These are phyloP conservation scores for Hylomyscus alleni DNA, from an alignment of 2,797 vertebrate genomes.

Conservation along the genomic window DNA sequence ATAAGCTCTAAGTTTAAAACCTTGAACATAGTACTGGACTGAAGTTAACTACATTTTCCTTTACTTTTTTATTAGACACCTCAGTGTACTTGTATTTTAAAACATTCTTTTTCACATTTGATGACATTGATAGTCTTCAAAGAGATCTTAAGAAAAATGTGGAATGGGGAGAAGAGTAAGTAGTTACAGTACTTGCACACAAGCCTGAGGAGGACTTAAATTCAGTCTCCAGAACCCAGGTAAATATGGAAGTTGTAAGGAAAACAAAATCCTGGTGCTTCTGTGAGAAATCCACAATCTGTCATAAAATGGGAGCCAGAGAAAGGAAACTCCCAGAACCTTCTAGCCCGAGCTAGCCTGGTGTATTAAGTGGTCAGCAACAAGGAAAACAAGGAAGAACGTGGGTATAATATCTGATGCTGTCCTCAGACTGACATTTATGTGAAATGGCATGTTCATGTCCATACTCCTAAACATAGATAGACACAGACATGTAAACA, in stretches of 20 bases:
- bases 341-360: background rate
- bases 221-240: background rate
- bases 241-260: background rate
- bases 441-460: background rate
- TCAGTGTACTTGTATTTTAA: slow-evolving; percentile 2
- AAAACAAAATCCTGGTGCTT: background rate
- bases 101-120: background rate
- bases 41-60: background rate
- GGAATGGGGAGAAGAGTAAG: background rate
- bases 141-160: slow-evolving; percentile 46
- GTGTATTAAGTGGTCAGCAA: background rate
- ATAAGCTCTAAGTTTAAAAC: background rate
- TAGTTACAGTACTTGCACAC: background rate
- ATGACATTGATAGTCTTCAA: background rate
- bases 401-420: background rate
- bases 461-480: background rate
- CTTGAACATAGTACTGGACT: background rate
- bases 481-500: background rate
- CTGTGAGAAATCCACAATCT: background rate
- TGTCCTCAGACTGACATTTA: background rate
- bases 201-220: background rate
- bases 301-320: background rate
- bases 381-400: background rate
- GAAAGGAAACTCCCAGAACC: background rate
- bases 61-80: background rate